Conservation (phyloP, 1,140 invertebrate species). For the Metaphire vulgaris region DNA sequence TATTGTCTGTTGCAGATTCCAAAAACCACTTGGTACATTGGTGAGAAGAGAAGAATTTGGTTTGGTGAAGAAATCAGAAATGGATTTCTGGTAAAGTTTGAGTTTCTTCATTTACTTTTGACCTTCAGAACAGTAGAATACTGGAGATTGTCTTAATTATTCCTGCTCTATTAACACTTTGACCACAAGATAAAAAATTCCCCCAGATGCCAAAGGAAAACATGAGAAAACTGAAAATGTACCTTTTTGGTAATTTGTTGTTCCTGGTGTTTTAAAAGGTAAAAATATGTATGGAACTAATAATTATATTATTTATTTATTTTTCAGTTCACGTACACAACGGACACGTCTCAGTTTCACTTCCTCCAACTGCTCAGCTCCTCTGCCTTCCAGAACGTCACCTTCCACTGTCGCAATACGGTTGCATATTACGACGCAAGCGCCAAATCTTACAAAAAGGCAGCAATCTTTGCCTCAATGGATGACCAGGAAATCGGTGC, state of each 20-base stretch:
- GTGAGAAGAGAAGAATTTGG: slow-evolving; percentile 37
- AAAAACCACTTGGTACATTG: slow-evolving; percentile 34
- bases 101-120: neutral
- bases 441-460: slow-evolving; percentile 61
- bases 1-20: slow-evolving; percentile 42
- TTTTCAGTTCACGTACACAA: slow-evolving; percentile 72
- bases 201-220: too few species aligned
- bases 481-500: slow-evolving; percentile 74
- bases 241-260: too few species aligned
- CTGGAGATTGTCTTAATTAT: too few species aligned
- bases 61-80: slow-evolving; percentile 40
- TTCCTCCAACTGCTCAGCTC: slow-evolving; percentile 73
- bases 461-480: slow-evolving; percentile 57
- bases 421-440: slow-evolving; percentile 67
- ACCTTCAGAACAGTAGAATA: too few species aligned
- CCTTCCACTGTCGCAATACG: slow-evolving; percentile 75
- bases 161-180: too few species aligned
- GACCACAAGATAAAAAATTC: too few species aligned
- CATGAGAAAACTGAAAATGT: too few species aligned
- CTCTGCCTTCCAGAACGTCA: slow-evolving; percentile 70
- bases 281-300: too few species aligned
- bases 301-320: too few species aligned
- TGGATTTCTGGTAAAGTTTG: slow-evolving; percentile 21
- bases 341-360: slow-evolving; percentile 71
- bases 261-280: too few species aligned